Percentiles rank a stretch among this genome's conserved stretches.
These are phyloP conservation scores for Drosophila lacteicornis DNA, from an alignment of 1,140 invertebrate species.

Conservation along the genomic window DNA sequence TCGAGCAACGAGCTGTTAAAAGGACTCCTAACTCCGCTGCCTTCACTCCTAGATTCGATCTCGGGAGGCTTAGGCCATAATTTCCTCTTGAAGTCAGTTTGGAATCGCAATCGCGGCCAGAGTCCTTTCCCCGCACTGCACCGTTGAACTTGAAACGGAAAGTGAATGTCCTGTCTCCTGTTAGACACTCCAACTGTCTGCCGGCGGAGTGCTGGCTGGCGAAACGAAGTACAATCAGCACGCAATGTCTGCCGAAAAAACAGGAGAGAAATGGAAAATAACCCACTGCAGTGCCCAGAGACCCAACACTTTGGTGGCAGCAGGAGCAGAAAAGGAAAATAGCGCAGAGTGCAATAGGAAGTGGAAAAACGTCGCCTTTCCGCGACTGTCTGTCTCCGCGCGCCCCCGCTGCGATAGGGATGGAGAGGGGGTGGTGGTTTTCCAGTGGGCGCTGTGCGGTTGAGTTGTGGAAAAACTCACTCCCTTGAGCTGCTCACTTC, in stretches of 20 bases:
- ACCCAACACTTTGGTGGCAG: constrained; percentile 19
- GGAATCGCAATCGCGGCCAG: constrained; percentile 1
- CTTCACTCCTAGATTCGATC: neutral
- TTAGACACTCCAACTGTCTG: constrained; percentile 76
- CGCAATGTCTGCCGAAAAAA: constrained; percentile 72
- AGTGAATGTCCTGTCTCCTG: constrained; percentile 79
- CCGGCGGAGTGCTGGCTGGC: constrained; percentile 55
- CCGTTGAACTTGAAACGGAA: constrained; percentile 80
- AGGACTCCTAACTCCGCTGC: neutral
- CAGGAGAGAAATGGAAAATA: constrained; percentile 29
- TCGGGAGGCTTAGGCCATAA: constrained; percentile 9
- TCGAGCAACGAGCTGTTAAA: constrained; percentile 18
- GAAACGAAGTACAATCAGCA: constrained; percentile 72
- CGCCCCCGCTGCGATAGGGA: constrained; percentile 20
- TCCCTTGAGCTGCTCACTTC: constrained; percentile 24
- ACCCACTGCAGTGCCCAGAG: constrained; percentile 37
- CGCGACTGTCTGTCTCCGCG: constrained; percentile 47
- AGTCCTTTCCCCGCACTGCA: constrained; percentile 24
- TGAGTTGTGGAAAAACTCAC: constrained; percentile 25
- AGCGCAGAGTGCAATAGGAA: constrained; percentile 61
- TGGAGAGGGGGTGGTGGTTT: neutral
- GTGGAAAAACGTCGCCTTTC: constrained; percentile 69
- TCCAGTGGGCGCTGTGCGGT: neutral
- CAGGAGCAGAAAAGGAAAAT: constrained; percentile 24
- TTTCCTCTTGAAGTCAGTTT: constrained; percentile 17